Base-by-base conservation (phyloP, 2,888 invertebrate genomes). In the Asteroscopus sphinx region DNA sequence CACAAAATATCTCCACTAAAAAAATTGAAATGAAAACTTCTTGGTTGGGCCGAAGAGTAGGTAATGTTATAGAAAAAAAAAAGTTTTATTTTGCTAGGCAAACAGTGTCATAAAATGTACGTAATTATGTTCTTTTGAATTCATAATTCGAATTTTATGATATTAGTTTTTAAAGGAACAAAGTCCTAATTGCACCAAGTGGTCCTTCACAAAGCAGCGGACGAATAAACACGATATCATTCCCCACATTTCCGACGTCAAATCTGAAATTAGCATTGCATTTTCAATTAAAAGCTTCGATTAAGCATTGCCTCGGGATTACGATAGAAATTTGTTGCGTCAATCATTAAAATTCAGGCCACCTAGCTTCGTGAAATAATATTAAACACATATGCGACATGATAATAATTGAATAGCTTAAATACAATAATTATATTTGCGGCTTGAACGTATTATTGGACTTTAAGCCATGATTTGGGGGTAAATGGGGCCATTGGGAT, bases 391-490 rank as follows among this genome's bases (percentile, higher is more conserved):
- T 36, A 9, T 9, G 54, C 45, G 42, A 46, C 54, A 39, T 35
- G 44, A 28, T 11, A 44, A 57, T 62, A 55, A 62, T 44, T 48
- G 15, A 40, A 13, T 26, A 28, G 9, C 32, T 13, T 61, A 47
- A n/a, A 41, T 42, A 15, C 46, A 42, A 15, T 30, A 35, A 15
- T 9, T n/a, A 15, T 44, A 28, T 9, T 28, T 9, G 2, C 11
- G 6, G 15, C 21, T n/a, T n/a, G 6, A 6, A 21, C 12, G 25
- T 12, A 17, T n/a, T 25, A 28, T 28, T 28, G 28, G 11, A 11
- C 9, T 9, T 28, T 28, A 28, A 28, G 9, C 0, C 9, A 9
- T 9, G 8, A 9, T 9, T 28, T 28, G 6, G 3, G 25, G 3
- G 3, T 25, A 6, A 25, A 6, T 25, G n/a, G n/a, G n/a, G n/a